Evolutionary conservation across 2,113 vertebrate genomes (phyloP), one percentile per base, ranked within the genome.

Genomic region (Alces alces): DNA sequence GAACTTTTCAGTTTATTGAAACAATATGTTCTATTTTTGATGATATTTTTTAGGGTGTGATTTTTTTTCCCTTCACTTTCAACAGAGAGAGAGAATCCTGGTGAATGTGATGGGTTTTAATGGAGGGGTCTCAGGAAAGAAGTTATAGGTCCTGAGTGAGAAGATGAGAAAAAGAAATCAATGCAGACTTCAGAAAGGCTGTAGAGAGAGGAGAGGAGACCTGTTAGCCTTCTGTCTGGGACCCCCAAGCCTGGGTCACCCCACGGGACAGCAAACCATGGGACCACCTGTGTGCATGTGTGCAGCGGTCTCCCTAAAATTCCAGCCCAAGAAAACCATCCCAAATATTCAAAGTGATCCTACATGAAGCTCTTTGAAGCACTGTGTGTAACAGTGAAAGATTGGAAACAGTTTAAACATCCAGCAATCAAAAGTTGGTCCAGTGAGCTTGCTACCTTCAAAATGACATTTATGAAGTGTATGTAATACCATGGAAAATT

Each of bases 401-500:
- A 70, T 1, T 30, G 76, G 43, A 70, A 76, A 92, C 17, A 8
- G 50, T 28, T 43, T 61, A 50, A 82, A 13, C 6, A 43, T 28
- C 58, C 91, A 70, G 15, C 50, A 30, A 7, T 61, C 92, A 19
- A 52, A 58, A 39, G 16, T n/a, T 23, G 91, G 80, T 43, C 89
- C 88, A 43, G 86, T 36, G 66, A 91, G 91, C 86, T 7, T 7
- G 66, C 39, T n/a, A 88, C 66, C 93, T 96, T 66, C 58, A 66
- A 50, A 80, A 33, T 16, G 33, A n/a, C 85, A 16, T 95, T 95
- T 86, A 88, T 17, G 78, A 90, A 93, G 55, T 83, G 58, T 43
- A 14, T 79, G 86, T 93, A 86, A 94, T 86, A 78, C 95, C 86
- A 52, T 25, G 85, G 95, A 91, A 98, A 94, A 88, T 79, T 66